Base-by-base conservation (phyloP, 2,113 vertebrate genomes). In the Phalacrocorax aristotelis region DNA sequence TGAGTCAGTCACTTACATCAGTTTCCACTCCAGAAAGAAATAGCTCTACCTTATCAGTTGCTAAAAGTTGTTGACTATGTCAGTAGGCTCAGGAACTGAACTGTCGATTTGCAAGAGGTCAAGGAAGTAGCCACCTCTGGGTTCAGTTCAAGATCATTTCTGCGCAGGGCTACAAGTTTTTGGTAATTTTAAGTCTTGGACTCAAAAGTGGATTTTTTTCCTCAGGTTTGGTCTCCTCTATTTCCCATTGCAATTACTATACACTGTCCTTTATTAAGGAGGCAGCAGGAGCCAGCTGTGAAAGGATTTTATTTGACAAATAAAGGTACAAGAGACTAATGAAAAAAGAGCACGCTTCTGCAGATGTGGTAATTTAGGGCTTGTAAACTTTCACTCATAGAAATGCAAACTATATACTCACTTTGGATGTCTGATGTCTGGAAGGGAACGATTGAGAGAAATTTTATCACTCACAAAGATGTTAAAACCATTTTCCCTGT, bases 401-500 rank as follows among this genome's bases (percentile, higher is more conserved):
- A 89, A 71, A 87, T 38, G 55, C 42, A 94, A 71, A 89, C 4
- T 26, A 26, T 66, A 68, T 79, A 98, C 99, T 99, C 93, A 99
- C 99, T 99, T 99, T 52, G 98, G 97, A 95, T 99, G 99, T 46
- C 99, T 98, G 97, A 99, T 99, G 95, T 99, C 99, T 4, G 99
- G 98, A 86, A 99, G 97, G n/a, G 99, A 99, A 87, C 99, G 98
- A 97, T 99, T 99, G 79, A 99, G 98, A 64, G 99, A 99, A 98
- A 99, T 99, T 95, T 99, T 98, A 97, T 99, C 98, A 32, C 99
- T 99, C 98, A 99, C 98, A n/a, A 98, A 99, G 93, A 99, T 99
- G 97, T 99, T 99, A 98, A 99, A 99, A 72, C 99, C 99, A 86
- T 99, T 99, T 97, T 99, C 99, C 66, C 99, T 98, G 98, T 99